Evolutionary conservation across 2,888 invertebrate species (phyloP), one percentile per base, ranked within the genome.

Genomic region (Lysandra coridon): DNA sequence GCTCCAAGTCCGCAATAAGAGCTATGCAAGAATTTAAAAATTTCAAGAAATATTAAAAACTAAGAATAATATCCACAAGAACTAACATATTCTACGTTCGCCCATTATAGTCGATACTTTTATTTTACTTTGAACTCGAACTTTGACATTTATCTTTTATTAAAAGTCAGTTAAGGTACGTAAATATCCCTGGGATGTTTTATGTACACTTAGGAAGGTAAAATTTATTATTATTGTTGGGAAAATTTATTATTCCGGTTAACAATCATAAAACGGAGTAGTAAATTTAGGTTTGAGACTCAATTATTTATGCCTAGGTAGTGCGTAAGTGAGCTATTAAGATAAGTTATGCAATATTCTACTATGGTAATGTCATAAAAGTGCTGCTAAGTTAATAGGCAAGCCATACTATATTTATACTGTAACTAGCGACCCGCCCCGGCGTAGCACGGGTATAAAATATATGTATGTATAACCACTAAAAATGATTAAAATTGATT

Each of bases 101-200:
- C 44, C 44, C n/a, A 74, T 23, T 23, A 23, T 44, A 74, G 40
- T 74, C 44, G 74, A 44, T 44, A 74, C 44, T 74, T 74, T 44
- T 74, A 74, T 74, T 74, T 74, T 74, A 44, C 69, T 69, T 69
- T 69, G 33, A 10, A 44, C 74, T 23, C 44, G 23, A 74, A 74
- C 74, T 74, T 44, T 40, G 44, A 74, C 74, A 44, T 44, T 69
- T 33, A 69, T 69, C n/a, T 74, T 74, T 74, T 74, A 74, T 74
- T 74, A 74, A 69, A 69, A 74, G 74, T 74, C 74, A 44, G 44
- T 44, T 40, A 74, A 73, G 74, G n/a, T n/a, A 44, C 44, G 44
- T 74, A 74, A 74, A 74, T 44, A 74, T 44, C n/a, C 23, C n/a
- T 17, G 1, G 10, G 40, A 74, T 44, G 74, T 74, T 74, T 74